Evolutionary conservation across 2,113 vertebrate genomes (phyloP).

Genomic region (Halcyon malimbica): DNA sequence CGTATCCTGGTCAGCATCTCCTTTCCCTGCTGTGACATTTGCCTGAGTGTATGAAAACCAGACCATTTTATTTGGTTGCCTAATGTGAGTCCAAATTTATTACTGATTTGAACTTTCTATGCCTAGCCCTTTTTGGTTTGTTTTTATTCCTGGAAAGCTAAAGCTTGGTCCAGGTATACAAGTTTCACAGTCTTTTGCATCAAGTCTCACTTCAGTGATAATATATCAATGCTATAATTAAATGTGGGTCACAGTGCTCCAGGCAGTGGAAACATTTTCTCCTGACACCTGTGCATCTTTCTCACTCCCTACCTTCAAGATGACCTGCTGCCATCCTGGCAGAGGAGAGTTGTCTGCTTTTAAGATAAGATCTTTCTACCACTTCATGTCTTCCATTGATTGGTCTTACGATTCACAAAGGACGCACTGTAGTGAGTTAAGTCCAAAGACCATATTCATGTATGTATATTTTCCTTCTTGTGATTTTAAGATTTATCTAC

Average conservation of each 20-base stretch:
- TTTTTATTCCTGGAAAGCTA: constrained; percentile 11
- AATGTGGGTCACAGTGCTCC: not conserved
- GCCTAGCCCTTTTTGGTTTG: not conserved
- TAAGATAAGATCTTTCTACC: not conserved
- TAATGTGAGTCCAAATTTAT: constrained; percentile 1
- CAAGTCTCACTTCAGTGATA: not conserved
- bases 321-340: not conserved
- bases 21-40: constrained; percentile 18
- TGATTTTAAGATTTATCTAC: not conserved
- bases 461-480: not conserved
- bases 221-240: not conserved
- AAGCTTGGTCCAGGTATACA: not conserved
- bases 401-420: not conserved
- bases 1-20: constrained; percentile 7
- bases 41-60: constrained; percentile 17
- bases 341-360: not conserved
- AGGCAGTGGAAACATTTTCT: not conserved
- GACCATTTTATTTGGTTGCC: not conserved
- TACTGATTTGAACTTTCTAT: not conserved
- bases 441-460: not conserved
- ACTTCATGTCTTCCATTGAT: not conserved
- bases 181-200: not conserved
- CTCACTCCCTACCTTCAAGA: not conserved
- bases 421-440: not conserved
- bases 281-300: not conserved